Evolutionary conservation across 64 coral and sea anemone species (phyloP), one percentile per base, ranked within the genome.

Genomic region (Montipora capricornis): DNA sequence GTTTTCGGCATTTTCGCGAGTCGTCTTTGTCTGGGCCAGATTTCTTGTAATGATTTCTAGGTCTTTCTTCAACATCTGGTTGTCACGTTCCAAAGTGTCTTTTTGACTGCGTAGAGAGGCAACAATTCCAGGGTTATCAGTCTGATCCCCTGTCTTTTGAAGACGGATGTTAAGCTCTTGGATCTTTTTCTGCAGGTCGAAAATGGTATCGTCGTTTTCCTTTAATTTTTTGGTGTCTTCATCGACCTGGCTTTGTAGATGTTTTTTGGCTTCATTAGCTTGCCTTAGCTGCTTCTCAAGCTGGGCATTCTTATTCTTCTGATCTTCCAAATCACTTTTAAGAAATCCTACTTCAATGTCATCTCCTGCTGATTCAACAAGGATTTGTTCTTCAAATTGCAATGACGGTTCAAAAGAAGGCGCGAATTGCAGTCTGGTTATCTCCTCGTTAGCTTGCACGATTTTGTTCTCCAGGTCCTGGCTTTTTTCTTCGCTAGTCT

Each of bases 41-140:
- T 74, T 47, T 58, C 47, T 16, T 61, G 89, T 94, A n/a, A 91
- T 49, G 64, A 92, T 51, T 13, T 76, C 62, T 37, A 98, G 29
- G 29, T 98, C 96, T 48, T 98, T 93, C 79, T 60, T 98, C 1
- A 95, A 71, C 93, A 94, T 98, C 48, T 94, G 75, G 74, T 91
- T 95, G 44, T 98, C 96, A 59, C 96, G 93, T 75, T 98, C 93
- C 49, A 98, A 16, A 45, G 81, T 64, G 60, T 98, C 88, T 49
- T 92, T 98, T 69, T 98, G 96, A n/a, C 80, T 75, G 9, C 96
- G 88, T 8, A 98, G 67, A 20, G 96, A 98, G 6, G 89, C 89
- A 13, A 98, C 94, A 48, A 98, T 88, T 22, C 96, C 96, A 37
- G 93, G 93, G 53, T 89, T 93, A 78, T 98, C 96, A 37, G 96